Evolutionary conservation across 2,113 vertebrate genomes (phyloP), one percentile per base, ranked within the genome.

Genomic region (Pteropus alecto): DNA sequence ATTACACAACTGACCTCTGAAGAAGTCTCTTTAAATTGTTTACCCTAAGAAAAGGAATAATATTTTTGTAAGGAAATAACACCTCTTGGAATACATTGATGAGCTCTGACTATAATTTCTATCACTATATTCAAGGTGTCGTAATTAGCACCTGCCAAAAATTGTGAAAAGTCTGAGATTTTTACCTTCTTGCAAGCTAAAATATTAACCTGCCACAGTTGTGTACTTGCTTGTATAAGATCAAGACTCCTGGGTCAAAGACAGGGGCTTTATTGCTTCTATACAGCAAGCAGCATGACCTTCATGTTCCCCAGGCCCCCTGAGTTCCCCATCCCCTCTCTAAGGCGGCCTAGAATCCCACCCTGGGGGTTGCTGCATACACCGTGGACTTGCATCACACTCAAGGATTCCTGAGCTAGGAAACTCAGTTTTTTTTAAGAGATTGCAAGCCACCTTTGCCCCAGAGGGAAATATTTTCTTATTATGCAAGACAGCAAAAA

Each of bases 271-370:
- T 60, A 71, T 51, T 33, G 9, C 38, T 74, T 5, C 21, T 15
- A 24, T 21, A 41, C 13, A 43, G 8, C n/a, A 38, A 60, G 56
- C 38, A 51, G 41, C 38, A 7, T 28, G 48, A 84, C 22, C 7
- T 84, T 41, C 33, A 51, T 48, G 12, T 82, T 30, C 60, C 15
- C 21, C 7, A 26, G 71, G 12, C 1, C 21, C 2, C 18, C 15
- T 13, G 14, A 41, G 28, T 28, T 46, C 54, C 15, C 0, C 3
- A 48, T 58, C 15, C 51, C 51, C 51, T 51, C 51, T 51, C 51
- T 51, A 14, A 16, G 30, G 26, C 3, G 3, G n/a, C 7, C 58
- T 30, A 10, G n/a, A 63, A 41, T 21, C 6, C 1, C 22, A 0
- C 30, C 21, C 9, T 10, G 5, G 18, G 28, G 7, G 1, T 15